Base-by-base conservation (phyloP, 1,140 invertebrate genomes). In the Zaprionus capensis region DNA sequence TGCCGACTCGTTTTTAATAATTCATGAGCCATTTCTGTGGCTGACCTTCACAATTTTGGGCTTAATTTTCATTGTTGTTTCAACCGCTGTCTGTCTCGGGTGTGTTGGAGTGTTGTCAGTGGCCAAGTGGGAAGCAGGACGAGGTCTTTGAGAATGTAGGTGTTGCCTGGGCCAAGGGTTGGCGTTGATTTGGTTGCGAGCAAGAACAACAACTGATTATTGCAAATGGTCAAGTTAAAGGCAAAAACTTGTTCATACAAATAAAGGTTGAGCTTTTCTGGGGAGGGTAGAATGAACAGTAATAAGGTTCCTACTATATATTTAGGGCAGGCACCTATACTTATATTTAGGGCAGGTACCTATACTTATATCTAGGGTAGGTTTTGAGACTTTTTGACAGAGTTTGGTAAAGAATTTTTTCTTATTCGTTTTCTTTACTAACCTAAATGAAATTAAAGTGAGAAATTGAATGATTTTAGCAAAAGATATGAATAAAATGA, bases 31-130 rank as follows among this genome's bases (percentile, higher is more conserved):
- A 55, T 72, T 62, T 64, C 64, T 78, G 75, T 59, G 85, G 84
- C 66, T 90, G 85, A 88, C 84, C 84, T 88, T 87, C 85, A 66
- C 77, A 76, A 80, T 79, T 71, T 81, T 64, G 78, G 84, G 81
- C 57, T 81, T 81, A 84, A 71, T 81, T 88, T 81, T 56, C 66
- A 78, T 71, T 78, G 81, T 71, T 26, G 49, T 56, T 49, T 28
- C 49, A 49, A 26, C 51, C 20, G 66, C 66, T 53, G 66, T 63
- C 74, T 71, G 46, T 51, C 20, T 22, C 20, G 46, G 20, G 66
- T 71, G 11, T 51, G 20, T 24, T 11, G 20, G 20, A 5, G 9
- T 6, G 20, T 12, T 41, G 20, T 22, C 17, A 46, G 20, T 22
- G 17, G 17, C 4, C 20, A 11, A 9, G 7, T 20, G n/a, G 14